phyloP scores from a whole-genome alignment of 2,888 invertebrate genomes.

The Phanerotoma sp. region DNA sequence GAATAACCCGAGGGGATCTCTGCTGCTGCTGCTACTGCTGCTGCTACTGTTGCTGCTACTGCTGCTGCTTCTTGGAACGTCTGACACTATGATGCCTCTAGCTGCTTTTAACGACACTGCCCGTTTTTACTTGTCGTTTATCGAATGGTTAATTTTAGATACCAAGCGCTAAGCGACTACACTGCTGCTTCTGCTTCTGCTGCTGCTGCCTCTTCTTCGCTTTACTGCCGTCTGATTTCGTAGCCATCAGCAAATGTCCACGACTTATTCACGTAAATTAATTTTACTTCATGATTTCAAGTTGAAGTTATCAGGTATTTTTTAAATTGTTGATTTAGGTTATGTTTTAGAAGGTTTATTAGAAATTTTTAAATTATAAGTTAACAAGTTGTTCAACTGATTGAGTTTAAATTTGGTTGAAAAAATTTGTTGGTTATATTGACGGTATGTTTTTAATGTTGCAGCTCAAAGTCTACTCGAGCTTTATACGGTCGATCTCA shows the following conservation, averaged over 20 bases:
- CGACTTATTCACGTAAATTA: background rate
- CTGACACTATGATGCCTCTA: slow-evolving; percentile 6
- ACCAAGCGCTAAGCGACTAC: slow-evolving; percentile 7
- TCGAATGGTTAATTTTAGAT: slow-evolving; percentile 22
- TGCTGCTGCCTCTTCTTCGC: slow-evolving; percentile 1
- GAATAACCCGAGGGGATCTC: slow-evolving; percentile 39
- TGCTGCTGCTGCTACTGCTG: slow-evolving; percentile 3
- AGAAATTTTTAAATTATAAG: too few species aligned
- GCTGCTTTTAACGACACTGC: background rate
- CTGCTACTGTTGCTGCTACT: slow-evolving; percentile 17
- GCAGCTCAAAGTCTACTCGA: slow-evolving; percentile 4
- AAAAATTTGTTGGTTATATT: too few species aligned
- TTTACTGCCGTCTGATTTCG: slow-evolving; percentile 14
- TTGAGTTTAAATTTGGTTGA: too few species aligned
- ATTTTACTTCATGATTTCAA: background rate
- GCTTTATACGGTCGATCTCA: slow-evolving; percentile 12
- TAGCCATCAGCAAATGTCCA: slow-evolving; percentile 18
- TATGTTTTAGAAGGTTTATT: too few species aligned
- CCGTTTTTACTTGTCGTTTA: slow-evolving; percentile 4
- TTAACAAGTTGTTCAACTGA: too few species aligned
- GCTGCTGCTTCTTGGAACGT: slow-evolving; percentile 14
- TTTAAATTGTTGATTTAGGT: too few species aligned
- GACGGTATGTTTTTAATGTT: too few species aligned
- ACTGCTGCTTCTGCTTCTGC: slow-evolving; percentile 3
- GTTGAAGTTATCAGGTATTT: too few species aligned